Percentiles rank a stretch among this genome's conserved stretches.
These are phyloP conservation scores for Helarctos malayanus DNA, from an alignment of 2,797 vertebrate genomes.

Conservation along the genomic window DNA sequence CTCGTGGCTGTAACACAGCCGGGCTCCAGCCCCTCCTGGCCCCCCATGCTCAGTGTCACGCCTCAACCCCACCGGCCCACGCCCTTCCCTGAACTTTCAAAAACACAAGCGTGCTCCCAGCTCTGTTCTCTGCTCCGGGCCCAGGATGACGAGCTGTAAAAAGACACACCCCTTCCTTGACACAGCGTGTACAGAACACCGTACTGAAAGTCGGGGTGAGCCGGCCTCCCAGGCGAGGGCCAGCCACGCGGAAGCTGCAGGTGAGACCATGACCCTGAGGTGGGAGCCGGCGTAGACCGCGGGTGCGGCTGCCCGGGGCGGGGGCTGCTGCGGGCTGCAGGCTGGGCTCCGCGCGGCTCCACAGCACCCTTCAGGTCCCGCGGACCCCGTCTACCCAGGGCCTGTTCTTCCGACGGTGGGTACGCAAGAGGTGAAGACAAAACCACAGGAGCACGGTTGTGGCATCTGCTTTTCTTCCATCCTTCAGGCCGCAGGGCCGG, in stretches of 20 bases:
- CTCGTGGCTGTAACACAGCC: not conserved
- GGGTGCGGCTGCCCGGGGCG: too few species aligned
- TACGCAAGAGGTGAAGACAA: not conserved
- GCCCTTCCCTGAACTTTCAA: not conserved
- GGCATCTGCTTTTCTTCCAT: not conserved
- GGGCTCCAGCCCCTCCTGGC: not conserved
- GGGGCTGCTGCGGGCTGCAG: not conserved
- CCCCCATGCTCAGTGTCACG: not conserved
- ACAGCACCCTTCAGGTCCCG: too few species aligned
- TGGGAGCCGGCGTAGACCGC: not conserved
- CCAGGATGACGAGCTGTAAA: not conserved
- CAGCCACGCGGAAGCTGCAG: too few species aligned
- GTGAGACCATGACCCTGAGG: not conserved
- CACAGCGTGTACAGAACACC: not conserved
- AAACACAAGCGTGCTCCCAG: fast-evolving
- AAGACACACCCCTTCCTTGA: not conserved
- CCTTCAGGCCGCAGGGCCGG: not conserved
- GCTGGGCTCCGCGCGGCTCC: fast-evolving
- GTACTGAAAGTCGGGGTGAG: fast-evolving
- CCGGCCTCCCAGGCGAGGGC: too few species aligned
- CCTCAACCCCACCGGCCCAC: not conserved
- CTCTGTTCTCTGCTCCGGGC: not conserved
- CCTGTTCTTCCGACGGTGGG: fast-evolving
- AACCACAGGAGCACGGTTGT: fast-evolving
- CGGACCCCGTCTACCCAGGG: not conserved